phyloP scores from a whole-genome alignment of 2,113 vertebrate genomes.

The Xiphorhynchus elegans region DNA sequence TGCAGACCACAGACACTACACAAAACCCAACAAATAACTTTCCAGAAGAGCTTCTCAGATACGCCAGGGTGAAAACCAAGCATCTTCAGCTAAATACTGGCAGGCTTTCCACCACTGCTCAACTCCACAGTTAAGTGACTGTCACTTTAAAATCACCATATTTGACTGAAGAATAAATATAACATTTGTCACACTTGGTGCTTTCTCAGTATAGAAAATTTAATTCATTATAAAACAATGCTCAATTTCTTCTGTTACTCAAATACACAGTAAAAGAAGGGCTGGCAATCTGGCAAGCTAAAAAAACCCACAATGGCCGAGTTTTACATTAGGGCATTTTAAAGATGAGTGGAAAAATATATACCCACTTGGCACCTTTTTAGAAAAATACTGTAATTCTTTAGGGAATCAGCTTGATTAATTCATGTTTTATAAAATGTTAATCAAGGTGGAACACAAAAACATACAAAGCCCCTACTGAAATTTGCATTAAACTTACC shows the following conservation, averaged over 20 bases:
- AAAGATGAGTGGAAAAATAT: background rate
- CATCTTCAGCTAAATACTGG: background rate
- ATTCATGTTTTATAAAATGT: background rate
- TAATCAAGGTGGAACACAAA: background rate
- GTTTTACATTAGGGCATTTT: background rate
- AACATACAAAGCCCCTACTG: rapidly evolving
- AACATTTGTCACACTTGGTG: background rate
- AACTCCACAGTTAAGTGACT: background rate
- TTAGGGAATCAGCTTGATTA: background rate
- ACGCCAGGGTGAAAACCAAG: background rate
- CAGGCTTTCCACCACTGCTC: background rate
- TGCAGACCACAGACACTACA: rapidly evolving
- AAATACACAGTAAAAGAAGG: background rate
- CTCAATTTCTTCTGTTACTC: background rate
- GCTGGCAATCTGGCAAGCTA: background rate
- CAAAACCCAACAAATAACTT: background rate
- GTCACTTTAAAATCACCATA: background rate
- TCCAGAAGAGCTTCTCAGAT: background rate
- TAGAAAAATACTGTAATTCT: background rate
- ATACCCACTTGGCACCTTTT: background rate
- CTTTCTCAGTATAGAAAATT: background rate
- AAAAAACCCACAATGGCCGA: background rate
- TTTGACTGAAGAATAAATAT: background rate
- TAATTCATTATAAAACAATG: background rate
- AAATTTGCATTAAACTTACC: constrained; percentile 71